Base-by-base conservation (phyloP, 2,888 invertebrate genomes). In the Orthosia incerta region DNA sequence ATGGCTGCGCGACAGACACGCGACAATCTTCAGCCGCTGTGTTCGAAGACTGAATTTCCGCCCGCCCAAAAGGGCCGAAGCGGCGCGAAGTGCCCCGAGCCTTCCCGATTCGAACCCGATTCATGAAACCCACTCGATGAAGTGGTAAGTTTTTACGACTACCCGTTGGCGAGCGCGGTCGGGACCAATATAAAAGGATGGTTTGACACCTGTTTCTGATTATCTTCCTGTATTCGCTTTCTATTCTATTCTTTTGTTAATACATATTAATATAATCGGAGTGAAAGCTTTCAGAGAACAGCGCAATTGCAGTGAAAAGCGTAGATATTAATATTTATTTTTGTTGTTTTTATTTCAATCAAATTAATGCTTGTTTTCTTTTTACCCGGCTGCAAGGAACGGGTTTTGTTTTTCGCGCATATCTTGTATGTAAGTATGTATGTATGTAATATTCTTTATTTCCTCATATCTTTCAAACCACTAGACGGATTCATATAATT, bases 121-220 rank as follows among this genome's bases (percentile, higher is more conserved):
- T 93, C 92, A 93, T 91, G 92, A 91, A 94, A 93, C 92, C 94
- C 92, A 94, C 94, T 94, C 94, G 95, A 95, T 95, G 95, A 95
- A 95, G 95, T 95, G 95, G 95, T 95, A 95, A 95, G 94, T 95
- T 95, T 95, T 95, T 95, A 95, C 93, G 94, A 94, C 92, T 92
- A 91, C 92, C 93, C 93, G 90, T 91, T 92, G 92, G 92, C 90
- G 92, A 94, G 90, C 90, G 91, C 90, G 91, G 92, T 93, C 88
- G 90, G 91, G 90, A 91, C 92, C 92, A 92, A 93, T 94, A 92
- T 92, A 92, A 93, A 95, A 93, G 91, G 91, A 94, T 92, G 92
- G 92, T 93, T 94, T 92, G 92, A 93, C 93, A 93, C 93, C 92
- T 93, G 93, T 91, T 91, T 89, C 89, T 91, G 91, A 93, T 93